A percentile compares a stretch with the other conserved stretches of the same genome.
Conservation (phyloP, 2,113 vertebrate species). For the Catharus minimus region DNA sequence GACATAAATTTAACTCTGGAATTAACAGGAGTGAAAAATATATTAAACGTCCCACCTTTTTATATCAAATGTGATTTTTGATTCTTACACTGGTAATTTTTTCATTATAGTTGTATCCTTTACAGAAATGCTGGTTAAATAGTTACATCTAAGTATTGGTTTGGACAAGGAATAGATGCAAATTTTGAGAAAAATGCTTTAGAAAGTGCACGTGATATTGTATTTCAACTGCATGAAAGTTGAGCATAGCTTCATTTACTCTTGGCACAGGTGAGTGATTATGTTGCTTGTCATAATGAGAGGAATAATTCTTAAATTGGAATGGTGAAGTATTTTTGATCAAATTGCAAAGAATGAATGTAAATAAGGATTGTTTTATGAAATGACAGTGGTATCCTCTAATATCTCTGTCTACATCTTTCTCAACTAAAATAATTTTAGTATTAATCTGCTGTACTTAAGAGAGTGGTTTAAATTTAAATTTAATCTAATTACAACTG, state of each 20-base stretch:
- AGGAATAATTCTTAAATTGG: not conserved
- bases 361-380: not conserved
- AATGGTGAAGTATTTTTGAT: not conserved
- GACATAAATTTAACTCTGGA: not conserved
- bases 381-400: not conserved
- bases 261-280: not conserved
- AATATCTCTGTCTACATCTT: not conserved
- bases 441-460: not conserved
- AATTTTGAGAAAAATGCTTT: not conserved
- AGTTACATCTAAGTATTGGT: not conserved
- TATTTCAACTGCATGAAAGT: not conserved
- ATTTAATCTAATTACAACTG: not conserved
- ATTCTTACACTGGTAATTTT: not conserved
- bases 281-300: not conserved
- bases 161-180: not conserved
- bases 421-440: not conserved
- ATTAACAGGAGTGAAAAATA: not conserved
- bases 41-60: not conserved
- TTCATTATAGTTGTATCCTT: not conserved
- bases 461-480: not conserved
- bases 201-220: not conserved
- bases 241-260: not conserved
- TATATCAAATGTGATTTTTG: not conserved
- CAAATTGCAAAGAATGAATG: not conserved
- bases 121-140: not conserved